Evolutionary conservation across 2,888 invertebrate genomes (phyloP).

Genomic region (Nasonovia ribisnigri): DNA sequence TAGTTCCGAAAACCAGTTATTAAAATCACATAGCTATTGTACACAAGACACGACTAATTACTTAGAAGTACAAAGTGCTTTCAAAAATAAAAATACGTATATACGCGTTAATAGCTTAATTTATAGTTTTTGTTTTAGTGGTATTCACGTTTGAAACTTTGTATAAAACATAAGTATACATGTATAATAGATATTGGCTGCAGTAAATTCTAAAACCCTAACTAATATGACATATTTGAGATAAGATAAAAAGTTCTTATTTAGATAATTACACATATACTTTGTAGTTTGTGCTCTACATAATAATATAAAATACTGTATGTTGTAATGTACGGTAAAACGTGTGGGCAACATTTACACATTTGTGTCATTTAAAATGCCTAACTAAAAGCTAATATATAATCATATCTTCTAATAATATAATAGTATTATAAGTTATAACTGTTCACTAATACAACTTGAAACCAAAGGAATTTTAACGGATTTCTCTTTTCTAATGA

Average conservation of each 20-base stretch:
- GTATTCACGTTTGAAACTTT: background rate
- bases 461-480: background rate
- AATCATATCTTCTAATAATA: background rate
- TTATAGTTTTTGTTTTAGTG: slow-evolving; percentile 10
- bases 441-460: background rate
- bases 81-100: background rate
- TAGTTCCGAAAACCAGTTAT: background rate
- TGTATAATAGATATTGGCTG: background rate
- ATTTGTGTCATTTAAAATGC: slow-evolving; percentile 30
- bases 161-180: background rate
- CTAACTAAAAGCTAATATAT: background rate
- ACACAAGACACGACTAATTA: background rate
- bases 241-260: background rate
- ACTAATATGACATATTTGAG: background rate
- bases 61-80: background rate
- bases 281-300: background rate
- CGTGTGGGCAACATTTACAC: background rate
- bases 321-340: background rate
- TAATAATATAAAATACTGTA: background rate
- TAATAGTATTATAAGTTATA: background rate
- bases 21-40: background rate
- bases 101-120: background rate
- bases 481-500: slow-evolving; percentile 12
- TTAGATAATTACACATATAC: background rate
- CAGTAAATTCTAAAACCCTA: background rate